phyloP scores from a whole-genome alignment of 2,113 vertebrate species.

The Corythaixoides concolor region DNA sequence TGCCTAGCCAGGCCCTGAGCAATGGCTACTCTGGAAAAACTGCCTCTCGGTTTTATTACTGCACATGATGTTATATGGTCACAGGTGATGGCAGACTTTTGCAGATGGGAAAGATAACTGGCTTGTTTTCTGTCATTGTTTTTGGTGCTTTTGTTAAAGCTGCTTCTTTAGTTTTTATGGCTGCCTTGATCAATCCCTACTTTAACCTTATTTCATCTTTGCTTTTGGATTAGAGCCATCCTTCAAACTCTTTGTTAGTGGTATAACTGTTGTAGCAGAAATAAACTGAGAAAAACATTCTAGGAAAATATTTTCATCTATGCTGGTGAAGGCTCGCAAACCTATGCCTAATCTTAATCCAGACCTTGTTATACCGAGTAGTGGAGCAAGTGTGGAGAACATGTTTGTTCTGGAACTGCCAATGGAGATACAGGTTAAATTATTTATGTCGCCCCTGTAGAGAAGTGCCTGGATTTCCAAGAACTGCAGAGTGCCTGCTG shows the following conservation, averaged over 20 bases:
- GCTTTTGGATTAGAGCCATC: background rate
- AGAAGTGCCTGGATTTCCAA: background rate
- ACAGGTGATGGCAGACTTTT: background rate
- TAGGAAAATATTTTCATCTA: background rate
- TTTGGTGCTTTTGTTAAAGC: background rate
- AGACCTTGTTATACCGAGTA: background rate
- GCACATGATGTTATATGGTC: background rate
- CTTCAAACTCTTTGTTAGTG: background rate
- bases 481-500: background rate
- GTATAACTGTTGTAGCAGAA: background rate
- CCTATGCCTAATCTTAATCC: background rate
- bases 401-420: background rate
- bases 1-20: background rate
- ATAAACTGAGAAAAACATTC: background rate
- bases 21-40: background rate
- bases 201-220: background rate
- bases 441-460: background rate
- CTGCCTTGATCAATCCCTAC: background rate
- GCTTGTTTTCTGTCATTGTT: background rate
- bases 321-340: fast-evolving
- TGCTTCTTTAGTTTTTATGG: background rate
- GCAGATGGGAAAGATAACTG: background rate
- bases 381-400: background rate
- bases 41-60: background rate
- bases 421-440: background rate